These are phyloP conservation scores for Tapera naevia DNA, from an alignment of 2,797 vertebrate species.

Conservation along the genomic window DNA sequence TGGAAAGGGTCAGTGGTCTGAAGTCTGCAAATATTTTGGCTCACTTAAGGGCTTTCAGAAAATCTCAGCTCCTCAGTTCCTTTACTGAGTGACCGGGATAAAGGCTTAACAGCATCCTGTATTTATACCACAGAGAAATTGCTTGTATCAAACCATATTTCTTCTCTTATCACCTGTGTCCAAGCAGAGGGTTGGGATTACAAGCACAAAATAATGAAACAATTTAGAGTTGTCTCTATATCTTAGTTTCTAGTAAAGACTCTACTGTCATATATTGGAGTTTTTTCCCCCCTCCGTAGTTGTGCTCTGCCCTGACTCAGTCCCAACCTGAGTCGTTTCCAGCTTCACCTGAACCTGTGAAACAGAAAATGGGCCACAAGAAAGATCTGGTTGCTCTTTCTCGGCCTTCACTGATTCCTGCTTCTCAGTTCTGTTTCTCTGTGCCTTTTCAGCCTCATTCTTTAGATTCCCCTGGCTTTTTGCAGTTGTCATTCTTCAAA, in stretches of 20 bases:
- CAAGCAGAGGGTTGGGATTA: neutral
- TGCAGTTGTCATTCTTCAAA: neutral
- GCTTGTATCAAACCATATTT: neutral
- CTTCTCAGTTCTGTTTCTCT: neutral
- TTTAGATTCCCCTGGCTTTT: neutral
- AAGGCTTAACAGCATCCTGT: neutral
- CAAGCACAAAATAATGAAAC: neutral
- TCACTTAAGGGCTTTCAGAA: neutral
- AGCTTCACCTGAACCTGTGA: neutral
- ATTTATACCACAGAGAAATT: neutral
- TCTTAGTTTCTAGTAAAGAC: neutral
- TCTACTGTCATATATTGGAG: neutral
- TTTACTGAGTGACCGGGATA: neutral
- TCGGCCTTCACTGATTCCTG: neutral
- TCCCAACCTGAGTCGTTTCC: neutral
- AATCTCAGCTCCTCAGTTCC: fast-evolving
- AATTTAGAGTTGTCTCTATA: neutral
- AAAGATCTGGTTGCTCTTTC: neutral
- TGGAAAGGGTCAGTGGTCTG: neutral
- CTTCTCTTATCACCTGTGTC: neutral
- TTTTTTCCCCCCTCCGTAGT: neutral
- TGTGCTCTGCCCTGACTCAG: neutral
- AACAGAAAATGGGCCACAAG: neutral
- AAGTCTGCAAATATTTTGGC: neutral
- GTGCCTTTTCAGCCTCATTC: neutral